A percentile compares a stretch with the other conserved stretches of the same genome.
phyloP scores from a whole-genome alignment of 2,797 vertebrate species.

The Anguilla obscura region DNA sequence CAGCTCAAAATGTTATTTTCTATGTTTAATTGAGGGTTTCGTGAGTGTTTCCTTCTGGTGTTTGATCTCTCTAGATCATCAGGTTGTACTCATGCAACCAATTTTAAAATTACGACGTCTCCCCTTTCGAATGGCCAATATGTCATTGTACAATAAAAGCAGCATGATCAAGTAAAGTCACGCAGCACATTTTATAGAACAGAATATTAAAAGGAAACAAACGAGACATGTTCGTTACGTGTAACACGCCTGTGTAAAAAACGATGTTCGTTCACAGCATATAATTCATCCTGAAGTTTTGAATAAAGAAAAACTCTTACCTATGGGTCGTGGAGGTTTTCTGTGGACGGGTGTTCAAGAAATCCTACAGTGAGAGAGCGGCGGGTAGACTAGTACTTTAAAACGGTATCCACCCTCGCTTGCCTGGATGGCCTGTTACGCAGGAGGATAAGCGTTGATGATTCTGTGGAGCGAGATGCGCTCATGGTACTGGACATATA shows the following conservation, averaged over 20 bases:
- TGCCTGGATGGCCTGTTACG: background rate
- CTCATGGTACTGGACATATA: background rate
- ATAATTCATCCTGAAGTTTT: background rate
- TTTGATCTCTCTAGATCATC: background rate
- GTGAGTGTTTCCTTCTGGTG: background rate
- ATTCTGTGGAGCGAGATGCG: background rate
- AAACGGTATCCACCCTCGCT: background rate
- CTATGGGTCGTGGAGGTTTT: background rate
- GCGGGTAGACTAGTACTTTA: background rate
- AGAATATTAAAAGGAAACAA: background rate
- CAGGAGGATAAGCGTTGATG: background rate
- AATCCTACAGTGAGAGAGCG: background rate
- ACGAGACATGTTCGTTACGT: background rate
- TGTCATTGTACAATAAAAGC: background rate
- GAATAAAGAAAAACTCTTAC: conserved; percentile 13
- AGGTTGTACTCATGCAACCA: background rate
- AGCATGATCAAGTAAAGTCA: background rate
- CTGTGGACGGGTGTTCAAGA: background rate
- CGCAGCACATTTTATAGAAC: background rate
- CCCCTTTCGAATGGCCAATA: background rate
- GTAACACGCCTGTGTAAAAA: background rate
- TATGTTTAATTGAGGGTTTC: background rate
- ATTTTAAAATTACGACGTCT: background rate
- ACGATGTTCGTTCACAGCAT: background rate
- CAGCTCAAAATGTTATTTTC: background rate